Percentiles rank a stretch among this genome's conserved stretches.
phyloP scores from a whole-genome alignment of 2,888 invertebrate species.

The Phortica magna region DNA sequence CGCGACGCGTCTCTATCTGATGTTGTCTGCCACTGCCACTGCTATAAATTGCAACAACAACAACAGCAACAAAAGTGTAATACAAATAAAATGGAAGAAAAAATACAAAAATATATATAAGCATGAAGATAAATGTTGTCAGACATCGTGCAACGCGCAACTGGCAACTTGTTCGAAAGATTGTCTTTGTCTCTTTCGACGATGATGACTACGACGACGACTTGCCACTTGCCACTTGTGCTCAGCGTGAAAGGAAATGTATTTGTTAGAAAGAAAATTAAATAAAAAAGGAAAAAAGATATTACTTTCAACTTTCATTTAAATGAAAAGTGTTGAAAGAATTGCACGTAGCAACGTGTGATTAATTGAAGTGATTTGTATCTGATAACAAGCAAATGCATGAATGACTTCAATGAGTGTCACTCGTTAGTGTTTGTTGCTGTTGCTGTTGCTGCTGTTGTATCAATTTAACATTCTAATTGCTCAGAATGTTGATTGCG shows the following conservation, averaged over 20 bases:
- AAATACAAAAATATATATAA: neutral
- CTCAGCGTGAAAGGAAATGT: conserved; percentile 19
- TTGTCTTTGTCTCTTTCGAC: neutral
- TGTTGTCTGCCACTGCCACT: neutral
- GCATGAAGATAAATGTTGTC: conserved; percentile 10
- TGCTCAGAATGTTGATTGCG: conserved; percentile 16
- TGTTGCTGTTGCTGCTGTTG: neutral
- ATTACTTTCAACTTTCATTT: conserved; percentile 57
- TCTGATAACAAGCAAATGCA: neutral
- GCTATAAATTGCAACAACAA: neutral
- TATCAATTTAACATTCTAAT: conserved; percentile 19
- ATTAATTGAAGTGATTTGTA: neutral
- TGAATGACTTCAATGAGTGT: neutral
- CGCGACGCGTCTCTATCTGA: too few species aligned
- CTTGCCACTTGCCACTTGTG: neutral
- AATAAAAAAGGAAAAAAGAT: conserved; percentile 52
- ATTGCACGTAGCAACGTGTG: conserved; percentile 37
- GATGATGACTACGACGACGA: neutral
- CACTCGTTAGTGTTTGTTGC: neutral
- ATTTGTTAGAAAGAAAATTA: conserved; percentile 46
- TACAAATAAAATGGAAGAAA: neutral
- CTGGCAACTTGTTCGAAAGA: neutral
- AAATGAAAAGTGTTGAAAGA: conserved; percentile 41
- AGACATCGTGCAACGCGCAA: neutral
- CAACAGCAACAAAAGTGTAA: neutral